Conservation (phyloP, 2,797 vertebrate species). For the Hippocampus kuda region DNA sequence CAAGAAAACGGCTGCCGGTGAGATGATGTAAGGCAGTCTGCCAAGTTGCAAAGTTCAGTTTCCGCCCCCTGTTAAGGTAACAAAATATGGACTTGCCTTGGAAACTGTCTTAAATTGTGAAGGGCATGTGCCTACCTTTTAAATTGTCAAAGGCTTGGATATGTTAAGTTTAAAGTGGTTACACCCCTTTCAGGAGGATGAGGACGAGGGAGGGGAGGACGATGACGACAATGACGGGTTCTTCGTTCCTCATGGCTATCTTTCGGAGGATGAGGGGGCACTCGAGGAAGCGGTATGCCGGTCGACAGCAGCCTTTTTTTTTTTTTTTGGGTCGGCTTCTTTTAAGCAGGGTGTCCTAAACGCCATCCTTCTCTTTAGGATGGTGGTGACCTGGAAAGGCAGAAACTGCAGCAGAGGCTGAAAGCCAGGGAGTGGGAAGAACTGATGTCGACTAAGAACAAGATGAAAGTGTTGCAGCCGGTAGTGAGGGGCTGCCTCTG, state of each 20-base stretch:
- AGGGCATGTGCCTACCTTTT: not conserved
- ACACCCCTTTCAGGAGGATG: constrained; percentile 77
- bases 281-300: constrained; percentile 67
- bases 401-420: constrained; percentile 83
- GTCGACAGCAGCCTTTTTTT: too few species aligned
- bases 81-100: not conserved
- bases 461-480: constrained; percentile 79
- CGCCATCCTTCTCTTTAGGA: constrained; percentile 59
- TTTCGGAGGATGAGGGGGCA: constrained; percentile 93
- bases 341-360: not conserved
- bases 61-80: too few species aligned
- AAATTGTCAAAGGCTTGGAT: not conserved
- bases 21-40: too few species aligned
- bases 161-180: not conserved
- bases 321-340: not conserved
- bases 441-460: constrained; percentile 82
- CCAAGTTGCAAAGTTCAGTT: too few species aligned
- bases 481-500: constrained; percentile 82
- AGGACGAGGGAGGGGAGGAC: constrained; percentile 80
- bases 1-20: too few species aligned
- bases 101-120: not conserved
- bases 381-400: constrained; percentile 80
- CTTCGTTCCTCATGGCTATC: constrained; percentile 96
- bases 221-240: constrained; percentile 94
- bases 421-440: constrained; percentile 98